Evolutionary conservation across 2,113 vertebrate species (phyloP).

Genomic region (Sorex araneus): DNA sequence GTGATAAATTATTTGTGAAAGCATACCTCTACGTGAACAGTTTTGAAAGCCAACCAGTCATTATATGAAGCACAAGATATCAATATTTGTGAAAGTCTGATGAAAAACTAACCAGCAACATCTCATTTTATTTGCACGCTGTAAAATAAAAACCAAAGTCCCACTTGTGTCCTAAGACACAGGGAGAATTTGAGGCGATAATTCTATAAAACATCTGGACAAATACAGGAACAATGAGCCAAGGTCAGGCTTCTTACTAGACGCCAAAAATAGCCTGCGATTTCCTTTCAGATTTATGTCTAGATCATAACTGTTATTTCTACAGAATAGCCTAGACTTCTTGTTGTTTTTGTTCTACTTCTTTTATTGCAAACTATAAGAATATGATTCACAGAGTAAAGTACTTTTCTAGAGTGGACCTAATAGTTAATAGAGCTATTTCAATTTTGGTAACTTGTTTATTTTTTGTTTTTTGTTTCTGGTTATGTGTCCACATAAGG

Average conservation of each 20-base stretch:
- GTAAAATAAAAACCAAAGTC: conserved; percentile 48
- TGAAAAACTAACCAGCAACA: conserved; percentile 26
- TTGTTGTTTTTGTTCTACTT: conserved; percentile 60
- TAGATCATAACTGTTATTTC: conserved; percentile 51
- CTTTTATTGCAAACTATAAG: conserved; percentile 1
- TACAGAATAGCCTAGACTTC: conserved; percentile 11
- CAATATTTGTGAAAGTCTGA: conserved; percentile 7
- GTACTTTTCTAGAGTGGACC: not conserved
- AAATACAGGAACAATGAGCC: not conserved
- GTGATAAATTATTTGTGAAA: conserved; percentile 44
- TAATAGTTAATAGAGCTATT: conserved; percentile 33
- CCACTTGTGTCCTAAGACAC: conserved; percentile 37
- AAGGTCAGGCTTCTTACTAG: conserved; percentile 25
- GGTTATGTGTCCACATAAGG: too few species aligned
- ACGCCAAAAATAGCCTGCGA: conserved; percentile 42
- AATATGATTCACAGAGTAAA: conserved; percentile 40
- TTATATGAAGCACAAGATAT: not conserved
- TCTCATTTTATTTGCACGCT: not conserved
- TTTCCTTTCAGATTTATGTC: conserved; percentile 62
- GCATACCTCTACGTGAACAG: not conserved
- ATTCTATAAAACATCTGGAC: conserved; percentile 1
- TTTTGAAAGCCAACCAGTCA: not conserved
- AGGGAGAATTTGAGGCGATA: not conserved
- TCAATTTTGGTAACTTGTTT: not conserved
- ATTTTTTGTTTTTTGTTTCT: too few species aligned